phyloP scores from a whole-genome alignment of 2,888 invertebrate genomes.

The Cybosia mesomella region DNA sequence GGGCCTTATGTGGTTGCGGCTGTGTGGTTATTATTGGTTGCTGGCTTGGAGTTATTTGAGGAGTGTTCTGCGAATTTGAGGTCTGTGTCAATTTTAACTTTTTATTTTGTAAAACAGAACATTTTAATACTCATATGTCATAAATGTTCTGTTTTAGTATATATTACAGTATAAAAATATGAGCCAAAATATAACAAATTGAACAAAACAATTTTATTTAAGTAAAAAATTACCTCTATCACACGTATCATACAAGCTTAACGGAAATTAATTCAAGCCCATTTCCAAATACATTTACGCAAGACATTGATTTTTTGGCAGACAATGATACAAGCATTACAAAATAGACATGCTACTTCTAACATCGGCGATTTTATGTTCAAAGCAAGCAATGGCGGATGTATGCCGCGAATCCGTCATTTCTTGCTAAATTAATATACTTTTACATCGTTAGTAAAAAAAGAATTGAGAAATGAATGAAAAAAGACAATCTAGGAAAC shows the following conservation, averaged over 20 bases:
- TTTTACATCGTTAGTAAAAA: too few relatives aligned
- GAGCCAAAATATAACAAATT: not conserved
- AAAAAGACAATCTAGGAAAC: not conserved
- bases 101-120: not conserved
- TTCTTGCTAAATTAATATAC: too few relatives aligned
- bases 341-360: slow-evolving; percentile 13
- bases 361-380: not conserved
- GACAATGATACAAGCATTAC: not conserved
- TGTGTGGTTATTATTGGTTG: slow-evolving; percentile 83
- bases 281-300: slow-evolving; percentile 6
- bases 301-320: not conserved
- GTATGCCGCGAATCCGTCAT: too few relatives aligned
- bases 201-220: not conserved
- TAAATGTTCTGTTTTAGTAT: not conserved
- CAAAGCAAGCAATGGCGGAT: too few relatives aligned
- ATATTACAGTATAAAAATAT: not conserved
- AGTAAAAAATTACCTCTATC: not conserved
- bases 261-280: slow-evolving; percentile 4
- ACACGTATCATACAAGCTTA: not conserved
- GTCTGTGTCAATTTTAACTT: slow-evolving; percentile 9
- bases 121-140: not conserved
- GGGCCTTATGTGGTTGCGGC: slow-evolving; percentile 86
- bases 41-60: slow-evolving; percentile 81
- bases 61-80: slow-evolving; percentile 67
- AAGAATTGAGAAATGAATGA: too few relatives aligned